A percentile compares a stretch with the other conserved stretches of the same genome.
Conservation (phyloP, 2,113 vertebrate species). For the Tiliqua scincoides region DNA sequence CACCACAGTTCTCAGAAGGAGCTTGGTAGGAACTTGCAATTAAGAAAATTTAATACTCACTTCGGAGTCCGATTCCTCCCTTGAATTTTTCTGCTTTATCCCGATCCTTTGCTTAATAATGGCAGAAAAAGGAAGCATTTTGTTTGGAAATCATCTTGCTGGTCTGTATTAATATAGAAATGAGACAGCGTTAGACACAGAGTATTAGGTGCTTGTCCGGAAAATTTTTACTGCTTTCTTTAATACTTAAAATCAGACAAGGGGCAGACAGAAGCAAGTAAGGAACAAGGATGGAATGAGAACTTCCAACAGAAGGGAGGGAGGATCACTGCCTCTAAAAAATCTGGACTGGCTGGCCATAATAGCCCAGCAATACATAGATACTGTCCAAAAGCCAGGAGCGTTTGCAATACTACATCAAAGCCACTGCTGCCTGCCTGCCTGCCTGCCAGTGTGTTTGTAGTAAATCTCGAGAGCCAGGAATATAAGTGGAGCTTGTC, state of each 20-base stretch:
- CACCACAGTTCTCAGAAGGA: not conserved
- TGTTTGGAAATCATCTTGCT: conserved; percentile 41
- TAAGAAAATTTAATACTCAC: not conserved
- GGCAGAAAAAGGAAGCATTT: not conserved
- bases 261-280: conserved; percentile 34
- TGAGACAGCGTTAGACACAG: conserved; percentile 43
- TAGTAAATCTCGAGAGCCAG: conserved; percentile 65
- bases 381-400: conserved; percentile 55
- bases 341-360: conserved; percentile 70
- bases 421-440: conserved; percentile 49
- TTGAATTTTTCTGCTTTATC: not conserved
- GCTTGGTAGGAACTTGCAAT: not conserved
- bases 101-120: conserved; percentile 20
- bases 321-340: conserved; percentile 70
- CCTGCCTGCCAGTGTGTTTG: conserved; percentile 67
- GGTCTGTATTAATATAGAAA: conserved; percentile 42
- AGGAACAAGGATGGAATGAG: conserved; percentile 54
- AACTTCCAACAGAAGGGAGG: conserved; percentile 72
- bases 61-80: not conserved
- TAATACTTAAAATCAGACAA: conserved; percentile 45
- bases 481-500: conserved; percentile 63
- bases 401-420: conserved; percentile 69
- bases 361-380: conserved; percentile 61
- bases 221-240: conserved; percentile 62
- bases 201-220: conserved; percentile 51